Percentiles rank a stretch among this genome's conserved stretches.
Evolutionary conservation across 2,113 vertebrate genomes (phyloP).

Genomic region (Narcine bancroftii): DNA sequence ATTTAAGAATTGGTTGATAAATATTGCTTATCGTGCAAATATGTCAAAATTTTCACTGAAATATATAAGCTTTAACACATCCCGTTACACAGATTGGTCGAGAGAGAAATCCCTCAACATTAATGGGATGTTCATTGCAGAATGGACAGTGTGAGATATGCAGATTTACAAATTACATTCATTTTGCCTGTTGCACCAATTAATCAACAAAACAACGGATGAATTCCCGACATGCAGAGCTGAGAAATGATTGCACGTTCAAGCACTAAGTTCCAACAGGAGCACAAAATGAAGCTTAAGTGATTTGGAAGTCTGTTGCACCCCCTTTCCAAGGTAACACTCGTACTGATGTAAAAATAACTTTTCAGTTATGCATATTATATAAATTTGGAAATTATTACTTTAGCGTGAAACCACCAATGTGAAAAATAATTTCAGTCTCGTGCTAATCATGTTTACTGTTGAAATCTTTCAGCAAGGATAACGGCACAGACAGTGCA

Average conservation of each 20-base stretch:
- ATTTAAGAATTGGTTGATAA: not conserved
- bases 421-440: not conserved
- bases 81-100: not conserved
- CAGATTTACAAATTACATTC: not conserved
- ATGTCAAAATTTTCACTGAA: not conserved
- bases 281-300: not conserved
- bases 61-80: not conserved
- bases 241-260: not conserved
- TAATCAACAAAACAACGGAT: not conserved
- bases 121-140: not conserved
- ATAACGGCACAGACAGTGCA: not conserved
- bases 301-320: not conserved
- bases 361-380: not conserved
- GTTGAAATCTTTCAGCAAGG: not conserved
- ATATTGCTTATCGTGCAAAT: not conserved
- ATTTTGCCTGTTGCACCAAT: not conserved
- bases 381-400: not conserved
- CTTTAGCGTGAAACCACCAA: not conserved
- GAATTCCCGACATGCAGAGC: not conserved
- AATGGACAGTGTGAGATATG: not conserved
- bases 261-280: not conserved
- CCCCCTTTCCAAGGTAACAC: not conserved
- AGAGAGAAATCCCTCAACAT: not conserved
- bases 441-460: not conserved
- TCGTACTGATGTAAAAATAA: not conserved